Evolutionary conservation across 2,113 vertebrate genomes (phyloP), one percentile per base, ranked within the genome.

Genomic region (Orycteropus afer): DNA sequence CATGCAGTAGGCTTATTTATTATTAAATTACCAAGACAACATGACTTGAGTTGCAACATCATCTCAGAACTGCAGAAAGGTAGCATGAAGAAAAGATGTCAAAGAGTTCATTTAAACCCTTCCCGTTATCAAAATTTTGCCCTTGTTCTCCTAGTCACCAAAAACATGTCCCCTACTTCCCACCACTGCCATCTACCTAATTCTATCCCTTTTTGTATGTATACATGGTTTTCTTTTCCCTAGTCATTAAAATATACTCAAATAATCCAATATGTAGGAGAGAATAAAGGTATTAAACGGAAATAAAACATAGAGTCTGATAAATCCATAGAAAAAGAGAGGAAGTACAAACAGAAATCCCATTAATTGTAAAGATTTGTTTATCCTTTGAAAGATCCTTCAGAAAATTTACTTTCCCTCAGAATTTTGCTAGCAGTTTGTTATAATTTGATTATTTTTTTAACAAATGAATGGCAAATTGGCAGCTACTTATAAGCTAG

Each of bases 21-120:
- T 92, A 94, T 96, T 96, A 98, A 96, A 53, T 85, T 86, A 86
- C 42, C 81, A 81, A 93, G 92, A 81, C 34, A 92, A 69, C 42
- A 12, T n/a, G 91, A 86, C 80, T 95, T 47, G n/a, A 84, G 49
- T 76, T 94, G 96, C 76, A 98, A 97, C 40, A 93, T 91, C 87
- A 97, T 90, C 94, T 97, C 91, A 95, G 97, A 98, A 97, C 97
- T 97, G 97, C 90, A 98, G 95, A 97, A 96, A 42, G 71, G 3
- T 93, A 96, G 84, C 94, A 87, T 86, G 87, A 97, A 85, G 97
- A 95, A 96, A 89, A 74, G 37, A 85, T 96, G 97, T 97, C 98
- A 98, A 98, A 98, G 97, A 96, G 97, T 97, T 97, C 94, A 94
- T 84, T 98, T 74, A 63, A 71, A 95, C 88, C 96, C 96, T 95